phyloP scores from a whole-genome alignment of 1,140 invertebrate genomes.

The Goniozus legneri region DNA sequence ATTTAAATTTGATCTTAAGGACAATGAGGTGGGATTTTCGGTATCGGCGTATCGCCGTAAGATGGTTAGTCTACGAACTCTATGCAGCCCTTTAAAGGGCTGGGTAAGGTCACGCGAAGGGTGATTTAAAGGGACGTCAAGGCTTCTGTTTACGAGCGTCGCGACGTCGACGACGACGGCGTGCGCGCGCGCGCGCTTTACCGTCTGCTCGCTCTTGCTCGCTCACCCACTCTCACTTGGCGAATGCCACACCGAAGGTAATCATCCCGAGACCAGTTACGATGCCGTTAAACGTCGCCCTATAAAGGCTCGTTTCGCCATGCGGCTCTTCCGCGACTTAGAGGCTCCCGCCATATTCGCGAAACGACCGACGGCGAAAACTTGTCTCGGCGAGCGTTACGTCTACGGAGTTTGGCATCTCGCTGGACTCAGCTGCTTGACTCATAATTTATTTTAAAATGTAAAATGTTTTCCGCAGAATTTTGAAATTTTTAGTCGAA shows the following conservation, averaged over 20 bases:
- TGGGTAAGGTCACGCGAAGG: not conserved
- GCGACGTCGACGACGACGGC: conserved; percentile 22
- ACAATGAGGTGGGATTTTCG: too few species aligned
- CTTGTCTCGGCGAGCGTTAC: conserved; percentile 5
- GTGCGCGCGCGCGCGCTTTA: conserved; percentile 20
- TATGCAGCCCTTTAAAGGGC: not conserved
- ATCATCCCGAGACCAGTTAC: conserved; percentile 38
- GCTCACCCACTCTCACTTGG: conserved; percentile 9
- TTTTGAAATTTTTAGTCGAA: too few species aligned
- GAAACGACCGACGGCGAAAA: conserved; percentile 15
- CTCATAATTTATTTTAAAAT: too few species aligned
- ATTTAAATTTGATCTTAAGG: too few species aligned
- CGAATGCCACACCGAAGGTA: too few species aligned
- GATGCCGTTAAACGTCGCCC: conserved; percentile 34
- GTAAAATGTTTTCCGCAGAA: too few species aligned
- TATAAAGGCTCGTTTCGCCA: conserved; percentile 26
- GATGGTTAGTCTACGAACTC: not conserved
- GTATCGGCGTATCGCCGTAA: too few species aligned
- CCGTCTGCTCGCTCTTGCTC: conserved; percentile 9
- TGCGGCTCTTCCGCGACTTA: too few species aligned
- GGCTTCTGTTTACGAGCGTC: conserved; percentile 36
- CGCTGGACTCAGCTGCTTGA: too few species aligned
- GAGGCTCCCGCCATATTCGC: conserved; percentile 14
- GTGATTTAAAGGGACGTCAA: not conserved
- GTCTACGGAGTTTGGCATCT: too few species aligned